A percentile compares a stretch with the other conserved stretches of the same genome.
Evolutionary conservation across 2,888 invertebrate species (phyloP).

Genomic region (Xestobium rufovillosum): DNA sequence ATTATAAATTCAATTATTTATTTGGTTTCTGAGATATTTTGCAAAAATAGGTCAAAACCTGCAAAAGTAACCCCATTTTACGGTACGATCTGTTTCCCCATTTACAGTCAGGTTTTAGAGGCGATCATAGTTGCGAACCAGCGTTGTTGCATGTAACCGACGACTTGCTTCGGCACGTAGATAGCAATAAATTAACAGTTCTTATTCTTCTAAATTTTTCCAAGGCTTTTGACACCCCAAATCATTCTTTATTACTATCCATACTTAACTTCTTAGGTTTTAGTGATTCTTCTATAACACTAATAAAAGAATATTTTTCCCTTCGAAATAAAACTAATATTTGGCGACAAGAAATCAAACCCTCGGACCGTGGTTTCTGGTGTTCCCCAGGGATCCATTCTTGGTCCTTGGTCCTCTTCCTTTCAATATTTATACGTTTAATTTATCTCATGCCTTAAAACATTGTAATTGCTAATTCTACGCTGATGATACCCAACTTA

Average conservation of each 20-base stretch:
- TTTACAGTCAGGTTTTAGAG: not conserved
- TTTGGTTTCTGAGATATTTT: not conserved
- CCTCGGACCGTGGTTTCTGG: not conserved
- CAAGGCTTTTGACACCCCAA: constrained; percentile 1
- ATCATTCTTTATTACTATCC: not conserved
- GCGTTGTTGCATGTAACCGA: not conserved
- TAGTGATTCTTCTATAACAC: not conserved
- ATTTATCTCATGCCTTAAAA: not conserved
- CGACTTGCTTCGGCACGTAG: not conserved
- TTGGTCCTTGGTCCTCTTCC: no score
- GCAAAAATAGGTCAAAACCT: not conserved
- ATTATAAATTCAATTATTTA: no score
- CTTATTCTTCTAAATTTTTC: not conserved
- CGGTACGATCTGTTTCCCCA: constrained; percentile 1
- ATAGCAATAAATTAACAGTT: not conserved
- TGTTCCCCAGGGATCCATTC: not conserved
- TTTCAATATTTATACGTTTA: no score
- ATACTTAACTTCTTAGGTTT: not conserved
- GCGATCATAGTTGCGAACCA: not conserved
- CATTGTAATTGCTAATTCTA: not conserved
- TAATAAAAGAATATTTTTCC: not conserved
- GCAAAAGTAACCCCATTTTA: constrained; percentile 1
- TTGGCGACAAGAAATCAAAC: not conserved
- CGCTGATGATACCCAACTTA: not conserved
- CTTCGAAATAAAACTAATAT: not conserved